These are phyloP conservation scores for Chaunax sp. DNA, from an alignment of 2,797 vertebrate species.

Conservation along the genomic window DNA sequence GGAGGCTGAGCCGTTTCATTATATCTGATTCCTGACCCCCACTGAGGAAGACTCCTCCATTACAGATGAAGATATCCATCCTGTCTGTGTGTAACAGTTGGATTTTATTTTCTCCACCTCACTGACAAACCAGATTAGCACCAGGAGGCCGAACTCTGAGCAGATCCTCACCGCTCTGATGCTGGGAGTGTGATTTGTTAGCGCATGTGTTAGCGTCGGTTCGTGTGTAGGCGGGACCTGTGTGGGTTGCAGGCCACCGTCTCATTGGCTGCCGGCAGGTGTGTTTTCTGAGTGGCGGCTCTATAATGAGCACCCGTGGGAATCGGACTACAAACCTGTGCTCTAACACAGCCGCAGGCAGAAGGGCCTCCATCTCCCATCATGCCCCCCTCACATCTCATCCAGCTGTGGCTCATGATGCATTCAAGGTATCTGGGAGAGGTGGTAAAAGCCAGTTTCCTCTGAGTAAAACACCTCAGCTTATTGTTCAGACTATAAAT, in stretches of 20 bases:
- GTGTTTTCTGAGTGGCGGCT: constrained; percentile 74
- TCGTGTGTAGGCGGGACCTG: constrained; percentile 71
- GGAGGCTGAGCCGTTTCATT: constrained; percentile 3
- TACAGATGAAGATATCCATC: constrained; percentile 43
- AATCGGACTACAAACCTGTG: constrained; percentile 54
- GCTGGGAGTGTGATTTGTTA: constrained; percentile 27
- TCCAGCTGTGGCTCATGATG: constrained; percentile 62
- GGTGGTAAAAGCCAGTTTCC: constrained; percentile 41
- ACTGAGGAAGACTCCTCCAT: constrained; percentile 47
- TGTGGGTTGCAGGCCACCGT: constrained; percentile 66
- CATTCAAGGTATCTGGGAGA: constrained; percentile 43
- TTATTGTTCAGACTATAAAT: constrained; percentile 22
- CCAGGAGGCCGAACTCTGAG: constrained; percentile 32
- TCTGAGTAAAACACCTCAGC: constrained; percentile 15
- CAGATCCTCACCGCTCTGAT: constrained; percentile 39
- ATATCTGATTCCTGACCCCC: constrained; percentile 18
- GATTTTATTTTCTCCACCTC: constrained; percentile 37
- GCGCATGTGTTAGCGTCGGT: constrained; percentile 18
- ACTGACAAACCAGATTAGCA: constrained; percentile 49
- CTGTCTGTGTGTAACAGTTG: constrained; percentile 21
- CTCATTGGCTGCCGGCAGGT: constrained; percentile 77
- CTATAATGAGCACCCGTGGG: constrained; percentile 79
- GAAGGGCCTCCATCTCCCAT: constrained; percentile 63
- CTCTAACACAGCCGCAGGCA: constrained; percentile 54
- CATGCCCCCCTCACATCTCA: constrained; percentile 41